These are phyloP conservation scores for Potorous gilbertii DNA, from an alignment of 2,797 vertebrate genomes.

Conservation along the genomic window DNA sequence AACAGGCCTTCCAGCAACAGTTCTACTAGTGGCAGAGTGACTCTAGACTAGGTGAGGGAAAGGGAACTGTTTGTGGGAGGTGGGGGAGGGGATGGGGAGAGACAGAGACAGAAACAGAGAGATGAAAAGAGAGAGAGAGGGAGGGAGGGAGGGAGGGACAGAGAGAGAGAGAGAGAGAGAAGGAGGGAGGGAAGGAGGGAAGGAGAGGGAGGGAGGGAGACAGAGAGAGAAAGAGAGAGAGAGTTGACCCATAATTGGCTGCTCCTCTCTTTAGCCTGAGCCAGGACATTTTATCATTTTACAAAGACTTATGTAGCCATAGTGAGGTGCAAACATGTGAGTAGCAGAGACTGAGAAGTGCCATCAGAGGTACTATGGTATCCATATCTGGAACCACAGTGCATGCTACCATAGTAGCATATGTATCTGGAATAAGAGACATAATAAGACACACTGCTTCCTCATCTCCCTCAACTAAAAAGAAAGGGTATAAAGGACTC, in stretches of 20 bases:
- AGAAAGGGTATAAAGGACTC: neutral
- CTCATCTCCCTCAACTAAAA: too few species aligned
- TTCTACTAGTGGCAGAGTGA: neutral
- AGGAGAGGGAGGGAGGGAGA: too few species aligned
- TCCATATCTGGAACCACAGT: neutral
- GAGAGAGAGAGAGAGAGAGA: too few species aligned
- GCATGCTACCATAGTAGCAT: too few species aligned
- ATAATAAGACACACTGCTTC: neutral
- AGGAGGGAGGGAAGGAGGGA: too few species aligned
- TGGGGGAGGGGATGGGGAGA: too few species aligned
- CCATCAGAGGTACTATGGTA: neutral
- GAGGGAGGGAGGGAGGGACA: too few species aligned
- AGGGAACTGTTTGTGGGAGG: neutral
- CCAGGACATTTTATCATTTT: neutral
- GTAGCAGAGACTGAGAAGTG: neutral
- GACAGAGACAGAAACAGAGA: too few species aligned
- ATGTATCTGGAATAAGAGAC: too few species aligned
- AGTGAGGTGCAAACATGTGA: neutral
- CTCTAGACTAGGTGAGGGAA: neutral
- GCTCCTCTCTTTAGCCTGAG: neutral
- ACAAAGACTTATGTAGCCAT: neutral
- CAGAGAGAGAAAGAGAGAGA: neutral
- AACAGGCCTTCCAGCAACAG: too few species aligned
- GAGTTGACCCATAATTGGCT: neutral
- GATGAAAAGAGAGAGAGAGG: too few species aligned